A percentile compares a stretch with the other conserved stretches of the same genome.
phyloP scores from a whole-genome alignment of 2,113 vertebrate species.

The Laterallus jamaicensis region DNA sequence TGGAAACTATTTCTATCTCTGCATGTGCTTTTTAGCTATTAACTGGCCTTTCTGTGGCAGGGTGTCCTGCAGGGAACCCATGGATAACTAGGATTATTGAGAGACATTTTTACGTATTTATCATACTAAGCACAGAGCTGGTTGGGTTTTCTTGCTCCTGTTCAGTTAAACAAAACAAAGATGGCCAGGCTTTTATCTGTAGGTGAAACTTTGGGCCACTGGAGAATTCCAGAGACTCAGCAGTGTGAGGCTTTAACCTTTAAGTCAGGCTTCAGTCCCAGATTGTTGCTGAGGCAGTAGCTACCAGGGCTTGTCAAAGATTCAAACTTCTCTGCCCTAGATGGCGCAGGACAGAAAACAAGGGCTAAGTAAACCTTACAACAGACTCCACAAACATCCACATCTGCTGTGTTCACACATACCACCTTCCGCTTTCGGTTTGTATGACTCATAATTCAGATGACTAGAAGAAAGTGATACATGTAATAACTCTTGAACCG shows the following conservation, averaged over 20 bases:
- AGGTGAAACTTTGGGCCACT: neutral
- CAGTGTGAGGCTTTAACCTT: neutral
- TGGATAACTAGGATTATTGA: neutral
- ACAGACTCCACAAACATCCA: neutral
- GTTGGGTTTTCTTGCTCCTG: neutral
- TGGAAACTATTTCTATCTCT: neutral
- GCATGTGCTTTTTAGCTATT: neutral
- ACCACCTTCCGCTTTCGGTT: neutral
- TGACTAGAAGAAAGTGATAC: constrained; percentile 46
- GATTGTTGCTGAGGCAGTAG: neutral
- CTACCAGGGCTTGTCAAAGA: neutral
- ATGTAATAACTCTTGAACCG: neutral
- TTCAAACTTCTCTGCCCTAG: neutral
- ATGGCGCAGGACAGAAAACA: neutral
- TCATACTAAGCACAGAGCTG: neutral
- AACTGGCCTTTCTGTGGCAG: neutral
- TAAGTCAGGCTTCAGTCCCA: neutral
- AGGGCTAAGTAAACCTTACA: neutral
- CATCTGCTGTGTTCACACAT: constrained; percentile 12
- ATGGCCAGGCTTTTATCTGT: neutral
- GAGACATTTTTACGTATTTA: neutral
- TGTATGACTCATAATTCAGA: constrained; percentile 26
- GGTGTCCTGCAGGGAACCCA: neutral
- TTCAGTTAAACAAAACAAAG: constrained; percentile 21
- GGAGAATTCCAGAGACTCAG: neutral